Base-by-base conservation (phyloP, 2,797 vertebrate species). In the Anas acuta region DNA sequence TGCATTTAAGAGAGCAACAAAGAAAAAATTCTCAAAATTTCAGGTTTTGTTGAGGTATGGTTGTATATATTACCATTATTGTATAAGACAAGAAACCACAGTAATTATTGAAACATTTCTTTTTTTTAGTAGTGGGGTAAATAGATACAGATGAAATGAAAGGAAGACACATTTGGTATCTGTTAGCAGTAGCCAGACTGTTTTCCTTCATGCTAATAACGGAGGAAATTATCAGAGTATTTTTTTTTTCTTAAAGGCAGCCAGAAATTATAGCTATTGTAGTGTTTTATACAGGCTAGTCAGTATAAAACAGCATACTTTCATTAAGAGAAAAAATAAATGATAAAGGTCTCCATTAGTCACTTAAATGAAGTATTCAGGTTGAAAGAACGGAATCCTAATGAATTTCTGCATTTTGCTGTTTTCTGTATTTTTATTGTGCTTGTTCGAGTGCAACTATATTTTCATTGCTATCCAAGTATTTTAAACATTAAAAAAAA, bases 61-160 rank as follows among this genome's bases (percentile, higher is more conserved):
- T 82, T 74, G 14, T 6, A 14, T 62, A 21, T 1, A 1, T 81
- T 70, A 81, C 47, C 33, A 3, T 90, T 78, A 33, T 7, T 3
- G 2, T 75, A 30, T 30, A 53, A 64, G 71, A 57, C 1, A 1
- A 0, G 1, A 79, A 66, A 21, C 11, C 26, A 13, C 19, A 16
- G 22, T 58, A 73, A 43, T 87, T 3, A 1, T 15, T 78, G 19
- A 73, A 82, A 51, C 23, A 14, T 75, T 89, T 78, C 87, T 78
- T 49, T 49, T 51, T 51, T 49, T 49, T 84, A 73, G 30, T 12
- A 45, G 11, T 49, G 66, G n/a, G n/a, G 66, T 45, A 35, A 49
- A 49, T n/a, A 49, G 32, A 69, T 32, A 30, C n/a, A 49, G n/a
- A 69, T n/a, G 21, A 49, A 69, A 69, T 33, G 23, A 47, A 47